phyloP scores from a whole-genome alignment of 2,888 invertebrate genomes.

The Lepidonotus clava region DNA sequence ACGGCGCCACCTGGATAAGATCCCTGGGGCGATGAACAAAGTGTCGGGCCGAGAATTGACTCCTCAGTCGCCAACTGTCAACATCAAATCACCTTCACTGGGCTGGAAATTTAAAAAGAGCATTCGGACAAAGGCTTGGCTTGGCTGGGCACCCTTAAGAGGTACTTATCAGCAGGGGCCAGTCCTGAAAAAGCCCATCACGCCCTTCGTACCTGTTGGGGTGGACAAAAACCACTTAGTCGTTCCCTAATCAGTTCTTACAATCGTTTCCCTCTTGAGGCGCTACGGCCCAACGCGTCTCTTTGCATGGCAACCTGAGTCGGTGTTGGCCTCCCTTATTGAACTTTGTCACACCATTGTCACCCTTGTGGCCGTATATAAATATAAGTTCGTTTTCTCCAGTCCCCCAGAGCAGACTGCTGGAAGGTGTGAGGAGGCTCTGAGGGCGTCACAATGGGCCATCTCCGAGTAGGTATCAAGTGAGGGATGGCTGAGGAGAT shows the following conservation, averaged over 20 bases:
- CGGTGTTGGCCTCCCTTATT: not conserved
- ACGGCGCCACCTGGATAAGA: too few species aligned
- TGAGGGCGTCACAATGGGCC: too few species aligned
- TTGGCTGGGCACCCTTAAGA: not conserved
- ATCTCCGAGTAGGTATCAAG: too few species aligned
- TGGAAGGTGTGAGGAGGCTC: too few species aligned
- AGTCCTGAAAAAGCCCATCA: not conserved
- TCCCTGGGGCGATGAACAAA: too few species aligned
- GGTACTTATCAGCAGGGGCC: not conserved
- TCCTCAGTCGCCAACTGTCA: too few species aligned
- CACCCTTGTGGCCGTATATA: not conserved
- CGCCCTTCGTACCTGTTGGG: not conserved
- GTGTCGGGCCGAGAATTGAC: not conserved
- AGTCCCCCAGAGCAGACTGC: too few species aligned
- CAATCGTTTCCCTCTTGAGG: not conserved
- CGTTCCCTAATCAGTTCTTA: not conserved
- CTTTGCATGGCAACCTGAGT: not conserved
- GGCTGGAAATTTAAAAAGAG: too few species aligned
- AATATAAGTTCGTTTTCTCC: too few species aligned
- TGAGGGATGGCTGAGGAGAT: not conserved
- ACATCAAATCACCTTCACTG: too few species aligned
- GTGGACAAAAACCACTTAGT: slow-evolving; percentile 18
- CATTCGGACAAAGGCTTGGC: not conserved
- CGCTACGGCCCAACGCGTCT: not conserved
- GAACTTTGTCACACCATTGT: not conserved